Percentiles rank a stretch among this genome's conserved stretches.
These are phyloP conservation scores for Gnathonemus echidnorhynchus DNA, from an alignment of 2,113 vertebrate species.

Conservation along the genomic window DNA sequence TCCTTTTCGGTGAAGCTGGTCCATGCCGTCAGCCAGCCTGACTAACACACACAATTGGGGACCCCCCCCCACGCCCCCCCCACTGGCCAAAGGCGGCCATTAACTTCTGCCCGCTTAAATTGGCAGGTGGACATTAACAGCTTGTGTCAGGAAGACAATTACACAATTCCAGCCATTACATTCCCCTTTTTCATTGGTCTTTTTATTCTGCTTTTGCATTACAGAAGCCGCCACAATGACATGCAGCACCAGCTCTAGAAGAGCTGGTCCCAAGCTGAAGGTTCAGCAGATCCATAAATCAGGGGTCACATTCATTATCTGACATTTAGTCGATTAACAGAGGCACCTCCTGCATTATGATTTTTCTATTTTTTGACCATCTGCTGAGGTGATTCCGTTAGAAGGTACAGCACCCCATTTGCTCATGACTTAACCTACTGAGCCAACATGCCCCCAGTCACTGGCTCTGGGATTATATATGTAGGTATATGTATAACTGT, in stretches of 20 bases:
- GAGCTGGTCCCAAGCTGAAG: not conserved
- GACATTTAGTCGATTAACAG: not conserved
- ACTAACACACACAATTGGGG: not conserved
- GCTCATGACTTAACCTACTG: not conserved
- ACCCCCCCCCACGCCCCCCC: not conserved
- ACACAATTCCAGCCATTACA: not conserved
- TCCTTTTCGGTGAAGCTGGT: not conserved
- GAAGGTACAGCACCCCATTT: not conserved
- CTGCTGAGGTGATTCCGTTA: not conserved
- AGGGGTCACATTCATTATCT: not conserved
- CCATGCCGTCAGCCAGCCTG: not conserved
- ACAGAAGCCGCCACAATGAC: not conserved
- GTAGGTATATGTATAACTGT: not conserved
- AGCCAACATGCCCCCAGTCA: not conserved
- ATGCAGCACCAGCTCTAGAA: not conserved
- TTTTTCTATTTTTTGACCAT: not conserved
- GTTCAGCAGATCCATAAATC: not conserved
- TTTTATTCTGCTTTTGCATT: not conserved
- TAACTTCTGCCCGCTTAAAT: not conserved
- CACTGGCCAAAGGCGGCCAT: not conserved
- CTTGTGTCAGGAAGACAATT: slow-evolving; percentile 13
- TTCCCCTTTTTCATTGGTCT: not conserved
- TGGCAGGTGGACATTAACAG: slow-evolving; percentile 10
- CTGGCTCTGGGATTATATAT: not conserved
- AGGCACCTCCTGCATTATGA: not conserved